Percentiles rank a stretch among this genome's conserved stretches.
Evolutionary conservation across 2,888 invertebrate species (phyloP).

Genomic region (Cheilosia scutellata): DNA sequence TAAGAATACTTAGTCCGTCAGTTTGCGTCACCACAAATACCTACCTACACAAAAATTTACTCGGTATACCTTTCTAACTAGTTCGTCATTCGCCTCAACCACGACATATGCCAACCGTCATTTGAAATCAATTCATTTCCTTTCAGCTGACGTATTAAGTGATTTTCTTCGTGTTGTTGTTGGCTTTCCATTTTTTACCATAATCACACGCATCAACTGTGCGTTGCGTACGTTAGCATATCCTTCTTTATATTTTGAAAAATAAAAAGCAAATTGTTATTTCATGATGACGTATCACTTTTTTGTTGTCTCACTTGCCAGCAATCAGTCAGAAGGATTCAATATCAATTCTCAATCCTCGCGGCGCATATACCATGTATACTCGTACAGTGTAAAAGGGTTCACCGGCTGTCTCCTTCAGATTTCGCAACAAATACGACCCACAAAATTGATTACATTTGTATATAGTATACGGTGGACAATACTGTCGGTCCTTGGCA

Average conservation of each 20-base stretch:
- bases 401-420: constrained; percentile 61
- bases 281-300: constrained; percentile 80
- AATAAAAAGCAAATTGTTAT: constrained; percentile 77
- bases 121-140: constrained; percentile 55
- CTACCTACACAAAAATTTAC: background rate
- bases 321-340: constrained; percentile 72
- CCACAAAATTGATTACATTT: constrained; percentile 73
- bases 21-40: too few relatives aligned
- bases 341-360: constrained; percentile 36
- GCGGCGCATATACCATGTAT: background rate
- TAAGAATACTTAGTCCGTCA: too few relatives aligned
- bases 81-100: constrained; percentile 1
- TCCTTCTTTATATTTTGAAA: constrained; percentile 31
- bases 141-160: constrained; percentile 61
- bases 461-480: constrained; percentile 43
- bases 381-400: constrained; percentile 45
- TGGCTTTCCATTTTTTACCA: constrained; percentile 9
- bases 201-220: constrained; percentile 36
- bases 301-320: constrained; percentile 73
- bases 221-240: background rate
- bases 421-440: constrained; percentile 65
- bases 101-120: constrained; percentile 26
- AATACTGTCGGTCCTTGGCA: constrained; percentile 62
- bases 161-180: constrained; percentile 28
- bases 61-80: background rate